Base-by-base conservation (phyloP, 2,113 vertebrate genomes). In the Ameiurus melas region DNA sequence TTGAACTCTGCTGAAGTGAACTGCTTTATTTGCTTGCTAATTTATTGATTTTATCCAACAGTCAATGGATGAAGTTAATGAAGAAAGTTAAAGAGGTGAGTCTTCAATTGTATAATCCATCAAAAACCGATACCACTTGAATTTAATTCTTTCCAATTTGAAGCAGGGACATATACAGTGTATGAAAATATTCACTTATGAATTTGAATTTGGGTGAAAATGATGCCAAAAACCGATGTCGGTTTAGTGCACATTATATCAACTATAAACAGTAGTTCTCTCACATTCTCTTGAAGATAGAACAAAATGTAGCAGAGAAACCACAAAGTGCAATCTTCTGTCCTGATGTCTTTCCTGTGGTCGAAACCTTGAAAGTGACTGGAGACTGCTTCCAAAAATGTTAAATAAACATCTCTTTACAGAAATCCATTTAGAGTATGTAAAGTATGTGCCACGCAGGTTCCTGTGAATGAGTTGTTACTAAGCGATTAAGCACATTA, bases 41-140 rank as follows among this genome's bases (percentile, higher is more conserved):
- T 55, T n/a, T 55, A 10, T 82, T 87, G 14, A 39, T 80, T 70
- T 58, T 84, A 12, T 81, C 78, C 88, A 64, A 84, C 91, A 97
- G 96, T 87, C 91, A 96, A 39, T 97, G 96, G 96, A 91, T 96
- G 87, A 95, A 93, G 22, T 39, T 96, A 51, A 93, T 96, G 79
- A 94, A 94, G 70, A 97, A 97, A 91, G 95, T 96, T 55, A 96
- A 94, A 92, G 96, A 97, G 95, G 96, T 96, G 89, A 96, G 95
- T 90, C 33, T 30, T 68, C 33, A 47, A 27, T 10, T 85, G 16
- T 39, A 17, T 51, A 51, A 71, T 53, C n/a, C 17, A 55, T 25
- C 36, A 66, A 47, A n/a, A 39, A 4, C 27, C 8, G 14, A 43
- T 27, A 51, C 4, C 25, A 51, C 3, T 8, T 33, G 13, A 16